Base-by-base conservation (phyloP, 2,888 invertebrate species). In the Drosophila setosimentum region DNA sequence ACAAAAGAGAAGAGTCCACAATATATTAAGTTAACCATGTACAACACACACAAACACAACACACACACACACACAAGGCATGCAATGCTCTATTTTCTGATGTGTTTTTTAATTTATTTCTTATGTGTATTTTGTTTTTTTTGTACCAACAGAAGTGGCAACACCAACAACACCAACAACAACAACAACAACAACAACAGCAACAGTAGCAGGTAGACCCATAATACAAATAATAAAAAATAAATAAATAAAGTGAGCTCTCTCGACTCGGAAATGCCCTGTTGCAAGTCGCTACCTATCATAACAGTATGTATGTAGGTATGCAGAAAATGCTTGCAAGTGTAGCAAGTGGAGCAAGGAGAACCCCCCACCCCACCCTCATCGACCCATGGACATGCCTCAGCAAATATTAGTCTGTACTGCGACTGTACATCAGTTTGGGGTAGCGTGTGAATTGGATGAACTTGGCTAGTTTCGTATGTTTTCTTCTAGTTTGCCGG, bases 21-120 rank as follows among this genome's bases (percentile, higher is more conserved):
- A 87, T 81, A 82, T 87, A 82, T 83, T 87, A 70, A 84, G 84
- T 87, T 84, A 84, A 81, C 73, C 67, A 67, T 49, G 63, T 63
- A 57, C 40, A 51, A 3, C 13, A 45, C 45, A 45, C 13, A 45
- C 21, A 21, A 21, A 42, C 42, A 21, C 21, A 7, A 18, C 7
- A 42, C 42, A 13, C 11, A 42, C 11, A n/a, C 13, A n/a, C 18
- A 40, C 42, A 40, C n/a, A 37, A 3, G 6, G 24, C 45, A 45
- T 45, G 45, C 45, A 45, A 24, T 45, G 45, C 45, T 45, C 45
- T 24, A 45, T 45, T 45, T 45, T 45, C 24, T 24, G 45, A 24
- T 45, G 45, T 45, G 45, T 45, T 45, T 45, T 40, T 45, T 45
- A 24, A 24, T 45, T 45, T 45, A 45, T 45, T 45, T 45, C 13